Evolutionary conservation across 1,140 invertebrate genomes (phyloP), one percentile per base, ranked within the genome.

Genomic region (Oscheius sp.): DNA sequence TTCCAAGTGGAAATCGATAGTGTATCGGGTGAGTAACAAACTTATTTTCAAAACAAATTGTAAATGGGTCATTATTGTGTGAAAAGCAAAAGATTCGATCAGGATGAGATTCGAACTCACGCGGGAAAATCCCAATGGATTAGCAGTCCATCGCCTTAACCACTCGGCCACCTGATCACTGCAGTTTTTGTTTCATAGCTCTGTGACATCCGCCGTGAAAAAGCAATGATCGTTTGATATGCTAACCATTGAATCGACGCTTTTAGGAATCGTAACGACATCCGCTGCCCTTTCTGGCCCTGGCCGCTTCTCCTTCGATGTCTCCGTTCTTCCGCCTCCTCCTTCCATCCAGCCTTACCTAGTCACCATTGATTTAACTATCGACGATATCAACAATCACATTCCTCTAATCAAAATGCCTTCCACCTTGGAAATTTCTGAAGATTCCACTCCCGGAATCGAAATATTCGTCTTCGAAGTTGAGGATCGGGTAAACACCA

Each of bases 131-230:
- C 78, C 78, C 78, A 79, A 80, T 79, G 78, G 78, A 79, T 79
- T 79, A 79, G 78, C 78, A 79, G 78, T 79, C 78, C 78, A 79
- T 80, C 78, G 79, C 78, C 78, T 80, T 79, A 79, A 79, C 78
- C 78, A 79, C 78, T 79, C 78, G 78, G 78, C 79, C 78, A 79
- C 79, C 78, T 79, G 77, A 78, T 77, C 76, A 74, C 62, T n/a
- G n/a, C n/a, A n/a, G n/a, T n/a, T n/a, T n/a, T n/a, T n/a, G n/a
- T n/a, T n/a, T n/a, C n/a, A n/a, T n/a, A n/a, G n/a, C n/a, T n/a
- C n/a, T n/a, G n/a, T n/a, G n/a, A n/a, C n/a, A n/a, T n/a, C n/a
- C n/a, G n/a, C n/a, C n/a, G n/a, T n/a, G n/a, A n/a, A n/a, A n/a
- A n/a, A n/a, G n/a, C n/a, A n/a, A n/a, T n/a, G n/a, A n/a, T n/a